Percentiles rank a stretch among this genome's conserved stretches.
phyloP scores from a whole-genome alignment of 2,113 vertebrate species.

The Embiotoca jacksoni region DNA sequence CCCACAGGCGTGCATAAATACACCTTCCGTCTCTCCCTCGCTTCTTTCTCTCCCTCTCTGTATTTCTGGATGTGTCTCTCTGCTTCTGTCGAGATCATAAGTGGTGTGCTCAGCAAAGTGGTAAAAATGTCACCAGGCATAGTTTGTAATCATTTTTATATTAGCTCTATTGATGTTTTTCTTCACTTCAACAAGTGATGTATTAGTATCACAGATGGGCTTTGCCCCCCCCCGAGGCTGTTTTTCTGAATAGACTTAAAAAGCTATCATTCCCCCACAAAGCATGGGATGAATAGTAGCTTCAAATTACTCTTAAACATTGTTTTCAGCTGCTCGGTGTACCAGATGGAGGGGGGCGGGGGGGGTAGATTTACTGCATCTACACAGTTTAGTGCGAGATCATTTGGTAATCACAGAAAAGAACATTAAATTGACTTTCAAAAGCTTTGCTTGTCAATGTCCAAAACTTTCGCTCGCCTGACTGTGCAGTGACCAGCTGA shows the following conservation, averaged over 20 bases:
- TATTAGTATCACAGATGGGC: conserved; percentile 72
- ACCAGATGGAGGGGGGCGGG: conserved; percentile 16
- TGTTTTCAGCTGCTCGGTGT: conserved; percentile 55
- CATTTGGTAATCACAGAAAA: conserved; percentile 60
- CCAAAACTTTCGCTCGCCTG: conserved; percentile 39
- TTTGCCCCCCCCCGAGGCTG: conserved; percentile 55
- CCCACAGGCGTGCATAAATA: conserved; percentile 34
- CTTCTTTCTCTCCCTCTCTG: conserved; percentile 9
- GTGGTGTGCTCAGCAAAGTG: conserved; percentile 75
- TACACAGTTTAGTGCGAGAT: conserved; percentile 52
- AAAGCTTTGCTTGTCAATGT: conserved; percentile 36
- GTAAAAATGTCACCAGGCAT: conserved; percentile 74
- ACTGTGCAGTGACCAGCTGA: background rate
- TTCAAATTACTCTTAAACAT: conserved; percentile 73
- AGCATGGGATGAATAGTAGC: conserved; percentile 54
- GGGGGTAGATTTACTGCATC: conserved; percentile 46
- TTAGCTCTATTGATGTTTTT: conserved; percentile 78
- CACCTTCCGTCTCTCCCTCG: conserved; percentile 30
- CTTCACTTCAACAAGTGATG: conserved; percentile 76
- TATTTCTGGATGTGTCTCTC: conserved; percentile 46
- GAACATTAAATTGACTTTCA: conserved; percentile 67
- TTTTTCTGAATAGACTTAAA: conserved; percentile 58
- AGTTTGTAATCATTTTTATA: conserved; percentile 81
- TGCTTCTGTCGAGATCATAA: conserved; percentile 55
- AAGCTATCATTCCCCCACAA: conserved; percentile 56